Evolutionary conservation across 2,888 invertebrate species (phyloP).

Genomic region (Caenorhabditis uteleia): DNA sequence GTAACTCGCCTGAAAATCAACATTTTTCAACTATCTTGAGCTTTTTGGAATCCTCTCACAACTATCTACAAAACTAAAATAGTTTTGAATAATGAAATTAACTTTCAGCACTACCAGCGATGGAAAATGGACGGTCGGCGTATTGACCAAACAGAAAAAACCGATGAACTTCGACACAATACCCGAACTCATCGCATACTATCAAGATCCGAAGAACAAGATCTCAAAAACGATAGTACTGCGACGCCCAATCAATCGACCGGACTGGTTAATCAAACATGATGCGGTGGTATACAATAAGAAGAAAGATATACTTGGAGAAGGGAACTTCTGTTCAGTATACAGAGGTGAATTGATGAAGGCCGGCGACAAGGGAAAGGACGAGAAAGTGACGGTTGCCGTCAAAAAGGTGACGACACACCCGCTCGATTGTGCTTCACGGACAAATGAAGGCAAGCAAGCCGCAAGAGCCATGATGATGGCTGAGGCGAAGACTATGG

Average conservation of each 20-base stretch:
- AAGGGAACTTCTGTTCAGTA: slow-evolving; percentile 25
- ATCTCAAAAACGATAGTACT: slow-evolving; percentile 26
- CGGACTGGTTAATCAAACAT: slow-evolving; percentile 52
- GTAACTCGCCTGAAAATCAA: too few relatives aligned
- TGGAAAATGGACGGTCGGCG: slow-evolving; percentile 19
- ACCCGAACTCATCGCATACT: slow-evolving; percentile 44
- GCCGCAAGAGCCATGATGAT: slow-evolving; percentile 44
- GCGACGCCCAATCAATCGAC: slow-evolving; percentile 27
- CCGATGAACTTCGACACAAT: slow-evolving; percentile 23
- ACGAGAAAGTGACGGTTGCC: slow-evolving; percentile 17
- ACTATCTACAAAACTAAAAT: too few relatives aligned
- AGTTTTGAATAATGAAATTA: too few relatives aligned
- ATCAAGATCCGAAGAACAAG: slow-evolving; percentile 26
- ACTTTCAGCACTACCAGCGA: not conserved
- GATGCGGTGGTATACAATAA: slow-evolving; percentile 35
- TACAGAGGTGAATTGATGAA: slow-evolving; percentile 16
- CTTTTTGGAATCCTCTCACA: too few relatives aligned
- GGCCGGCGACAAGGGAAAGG: slow-evolving; percentile 13
- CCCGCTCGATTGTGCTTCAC: slow-evolving; percentile 9
- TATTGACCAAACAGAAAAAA: not conserved
- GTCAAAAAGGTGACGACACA: slow-evolving; percentile 9
- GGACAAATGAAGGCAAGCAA: slow-evolving; percentile 16
- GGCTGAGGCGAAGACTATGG: slow-evolving; percentile 54
- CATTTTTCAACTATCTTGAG: too few relatives aligned
- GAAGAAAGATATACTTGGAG: slow-evolving; percentile 23